These are phyloP conservation scores for Cheilinus undulatus DNA, from an alignment of 2,113 vertebrate species.

Conservation along the genomic window DNA sequence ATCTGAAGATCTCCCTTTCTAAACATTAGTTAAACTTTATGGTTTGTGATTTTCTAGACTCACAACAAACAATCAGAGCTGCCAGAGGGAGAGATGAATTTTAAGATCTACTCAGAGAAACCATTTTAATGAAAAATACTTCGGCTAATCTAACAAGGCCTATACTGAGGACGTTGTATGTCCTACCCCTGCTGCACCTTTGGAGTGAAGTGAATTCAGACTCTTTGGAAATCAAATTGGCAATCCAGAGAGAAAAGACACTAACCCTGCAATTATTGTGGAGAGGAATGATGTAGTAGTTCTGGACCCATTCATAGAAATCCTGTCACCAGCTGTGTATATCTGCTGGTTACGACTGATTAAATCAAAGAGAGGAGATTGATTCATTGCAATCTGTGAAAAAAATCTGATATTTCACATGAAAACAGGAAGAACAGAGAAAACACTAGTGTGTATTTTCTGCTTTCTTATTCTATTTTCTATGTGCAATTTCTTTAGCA, in stretches of 20 bases:
- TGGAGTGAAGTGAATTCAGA: neutral
- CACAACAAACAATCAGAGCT: neutral
- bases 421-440: too few species aligned
- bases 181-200: neutral
- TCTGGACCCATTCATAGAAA: neutral
- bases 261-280: neutral
- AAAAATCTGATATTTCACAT: too few species aligned
- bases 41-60: constrained; percentile 6
- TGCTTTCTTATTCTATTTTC: neutral
- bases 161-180: neutral
- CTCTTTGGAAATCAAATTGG: too few species aligned
- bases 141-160: neutral
- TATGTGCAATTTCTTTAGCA: neutral
- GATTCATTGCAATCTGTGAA: too few species aligned
- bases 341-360: too few species aligned
- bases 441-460: neutral
- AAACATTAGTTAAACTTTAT: neutral
- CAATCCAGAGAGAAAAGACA: neutral
- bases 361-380: too few species aligned
- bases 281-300: neutral
- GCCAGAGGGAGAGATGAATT: neutral
- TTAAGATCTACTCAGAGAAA: neutral
- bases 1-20: neutral
- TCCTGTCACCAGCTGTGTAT: too few species aligned
- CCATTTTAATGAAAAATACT: neutral